These are phyloP conservation scores for Conger conger DNA, from an alignment of 2,113 vertebrate genomes.

Conservation along the genomic window DNA sequence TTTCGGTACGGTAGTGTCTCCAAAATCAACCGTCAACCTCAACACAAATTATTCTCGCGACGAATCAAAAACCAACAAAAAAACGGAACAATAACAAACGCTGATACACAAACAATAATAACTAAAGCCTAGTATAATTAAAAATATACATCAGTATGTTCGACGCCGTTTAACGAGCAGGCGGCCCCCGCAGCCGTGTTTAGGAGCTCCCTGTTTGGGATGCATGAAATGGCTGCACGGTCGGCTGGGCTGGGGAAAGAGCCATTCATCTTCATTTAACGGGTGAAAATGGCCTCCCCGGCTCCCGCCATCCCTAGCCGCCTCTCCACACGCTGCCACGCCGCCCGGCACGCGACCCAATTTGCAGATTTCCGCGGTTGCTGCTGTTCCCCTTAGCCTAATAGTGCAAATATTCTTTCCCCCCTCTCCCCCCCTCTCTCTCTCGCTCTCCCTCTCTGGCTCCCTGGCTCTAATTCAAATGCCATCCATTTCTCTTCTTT, in stretches of 20 bases:
- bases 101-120: too few species aligned
- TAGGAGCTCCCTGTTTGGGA: conserved; percentile 35
- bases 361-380: neutral
- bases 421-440: neutral
- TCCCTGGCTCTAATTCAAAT: neutral
- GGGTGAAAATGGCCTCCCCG: conserved; percentile 31
- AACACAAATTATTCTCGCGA: neutral
- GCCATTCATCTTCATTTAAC: conserved; percentile 67
- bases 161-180: conserved; percentile 21
- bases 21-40: neutral
- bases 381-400: conserved; percentile 9
- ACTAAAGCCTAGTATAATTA: neutral
- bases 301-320: conserved; percentile 13
- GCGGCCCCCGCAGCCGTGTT: conserved; percentile 26
- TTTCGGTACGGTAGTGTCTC: neutral
- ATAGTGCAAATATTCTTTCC: neutral
- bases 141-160: neutral
- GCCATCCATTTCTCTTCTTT: neutral
- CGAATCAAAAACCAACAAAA: neutral
- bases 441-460: neutral
- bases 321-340: neutral
- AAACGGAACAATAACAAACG: too few species aligned
- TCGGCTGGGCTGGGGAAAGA: conserved; percentile 42
- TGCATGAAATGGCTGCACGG: conserved; percentile 51
- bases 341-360: conserved; percentile 3